phyloP scores from a whole-genome alignment of 2,888 invertebrate species.

The Drosophila kambysellisi region DNA sequence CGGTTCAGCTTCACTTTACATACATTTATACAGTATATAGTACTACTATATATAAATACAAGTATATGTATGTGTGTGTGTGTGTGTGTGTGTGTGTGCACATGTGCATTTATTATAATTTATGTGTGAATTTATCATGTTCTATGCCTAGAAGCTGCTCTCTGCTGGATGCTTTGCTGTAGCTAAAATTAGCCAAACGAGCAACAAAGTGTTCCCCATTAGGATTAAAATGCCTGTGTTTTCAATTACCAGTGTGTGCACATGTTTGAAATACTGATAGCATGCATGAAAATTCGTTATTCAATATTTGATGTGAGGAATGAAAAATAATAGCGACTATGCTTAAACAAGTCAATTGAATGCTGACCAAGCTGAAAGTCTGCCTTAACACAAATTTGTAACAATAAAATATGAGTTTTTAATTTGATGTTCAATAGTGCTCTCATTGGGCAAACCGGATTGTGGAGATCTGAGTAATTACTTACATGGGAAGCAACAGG shows the following conservation, averaged over 20 bases:
- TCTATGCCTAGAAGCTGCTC: constrained; percentile 33
- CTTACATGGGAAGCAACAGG: not conserved
- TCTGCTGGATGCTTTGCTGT: constrained; percentile 17
- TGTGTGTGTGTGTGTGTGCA: constrained; percentile 17
- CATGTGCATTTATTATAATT: constrained; percentile 74
- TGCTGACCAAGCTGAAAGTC: not conserved
- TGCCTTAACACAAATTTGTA: not conserved
- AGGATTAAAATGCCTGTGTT: constrained; percentile 67
- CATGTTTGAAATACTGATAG: constrained; percentile 42
- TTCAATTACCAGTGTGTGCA: constrained; percentile 68
- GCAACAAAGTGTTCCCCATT: constrained; percentile 54
- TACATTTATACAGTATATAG: not conserved
- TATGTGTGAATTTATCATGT: constrained; percentile 79
- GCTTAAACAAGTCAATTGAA: too few species aligned
- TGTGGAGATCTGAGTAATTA: not conserved
- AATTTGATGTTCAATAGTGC: not conserved
- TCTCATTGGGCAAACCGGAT: not conserved
- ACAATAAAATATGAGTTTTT: not conserved
- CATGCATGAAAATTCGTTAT: constrained; percentile 40
- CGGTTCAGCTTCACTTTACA: constrained; percentile 29
- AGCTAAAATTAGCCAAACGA: constrained; percentile 56
- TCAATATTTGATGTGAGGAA: constrained; percentile 59
- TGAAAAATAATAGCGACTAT: not conserved
- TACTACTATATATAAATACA: too few species aligned
- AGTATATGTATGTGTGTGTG: not conserved